Conservation (phyloP, 2,113 vertebrate species). For the Spea bombifrons region DNA sequence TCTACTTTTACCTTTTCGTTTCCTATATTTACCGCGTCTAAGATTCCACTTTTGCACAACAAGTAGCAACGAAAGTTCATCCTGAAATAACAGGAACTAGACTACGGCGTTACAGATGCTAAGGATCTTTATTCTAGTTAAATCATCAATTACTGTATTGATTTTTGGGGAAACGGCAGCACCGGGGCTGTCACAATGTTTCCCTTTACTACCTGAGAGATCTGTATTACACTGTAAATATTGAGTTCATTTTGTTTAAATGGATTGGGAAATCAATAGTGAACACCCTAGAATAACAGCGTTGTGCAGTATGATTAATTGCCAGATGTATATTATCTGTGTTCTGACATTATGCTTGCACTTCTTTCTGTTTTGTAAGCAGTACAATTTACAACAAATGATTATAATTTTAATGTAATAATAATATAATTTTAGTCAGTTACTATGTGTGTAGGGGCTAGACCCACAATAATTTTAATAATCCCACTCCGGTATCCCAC, state of each 20-base stretch:
- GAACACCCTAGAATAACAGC: not conserved
- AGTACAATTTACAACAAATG: not conserved
- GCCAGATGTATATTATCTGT: not conserved
- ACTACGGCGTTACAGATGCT: not conserved
- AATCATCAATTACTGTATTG: not conserved
- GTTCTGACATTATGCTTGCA: not conserved
- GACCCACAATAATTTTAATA: too few species aligned
- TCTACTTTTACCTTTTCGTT: not conserved
- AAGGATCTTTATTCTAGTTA: not conserved
- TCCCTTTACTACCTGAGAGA: not conserved
- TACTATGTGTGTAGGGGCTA: too few species aligned
- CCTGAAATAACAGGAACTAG: not conserved
- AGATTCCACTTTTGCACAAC: not conserved
- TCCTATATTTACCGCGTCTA: not conserved
- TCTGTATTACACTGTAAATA: not conserved
- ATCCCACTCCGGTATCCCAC: too few species aligned
- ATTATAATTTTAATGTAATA: not conserved
- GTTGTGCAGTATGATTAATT: not conserved
- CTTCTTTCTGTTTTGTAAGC: not conserved
- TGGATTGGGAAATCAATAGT: not conserved
- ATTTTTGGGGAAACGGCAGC: not conserved
- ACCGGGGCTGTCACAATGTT: not conserved
- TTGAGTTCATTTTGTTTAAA: not conserved
- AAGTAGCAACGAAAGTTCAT: not conserved
- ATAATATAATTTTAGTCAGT: too few species aligned